Evolutionary conservation across 2,888 invertebrate species (phyloP).

Genomic region (Eremobia ochroleuca): DNA sequence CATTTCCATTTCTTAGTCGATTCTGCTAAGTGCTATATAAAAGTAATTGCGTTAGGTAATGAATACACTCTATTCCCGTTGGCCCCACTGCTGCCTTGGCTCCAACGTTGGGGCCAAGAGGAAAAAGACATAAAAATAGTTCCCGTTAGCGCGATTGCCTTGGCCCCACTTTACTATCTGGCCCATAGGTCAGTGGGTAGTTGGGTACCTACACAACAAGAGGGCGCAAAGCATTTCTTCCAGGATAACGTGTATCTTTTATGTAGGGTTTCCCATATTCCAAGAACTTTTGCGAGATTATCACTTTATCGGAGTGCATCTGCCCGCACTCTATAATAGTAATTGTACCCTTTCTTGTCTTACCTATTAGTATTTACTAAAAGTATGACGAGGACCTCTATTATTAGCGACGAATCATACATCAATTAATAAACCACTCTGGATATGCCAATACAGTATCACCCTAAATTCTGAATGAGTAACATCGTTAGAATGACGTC

Average conservation of each 20-base stretch:
- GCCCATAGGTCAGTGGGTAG: background rate
- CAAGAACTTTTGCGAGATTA: constrained; percentile 1
- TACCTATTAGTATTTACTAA: background rate
- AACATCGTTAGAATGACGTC: constrained; percentile 40
- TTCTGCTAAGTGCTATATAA: constrained; percentile 7
- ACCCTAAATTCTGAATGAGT: constrained; percentile 13
- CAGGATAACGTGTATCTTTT: background rate
- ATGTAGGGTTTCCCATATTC: background rate
- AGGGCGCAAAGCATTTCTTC: background rate
- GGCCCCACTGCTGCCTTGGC: background rate
- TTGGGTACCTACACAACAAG: background rate
- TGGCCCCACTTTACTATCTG: background rate
- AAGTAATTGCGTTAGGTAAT: constrained; percentile 12
- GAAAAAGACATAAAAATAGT: background rate
- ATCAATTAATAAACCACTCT: constrained; percentile 27
- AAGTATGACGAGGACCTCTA: constrained; percentile 19
- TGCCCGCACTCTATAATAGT: background rate
- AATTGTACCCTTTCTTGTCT: constrained; percentile 10
- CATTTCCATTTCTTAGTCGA: background rate
- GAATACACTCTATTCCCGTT: background rate
- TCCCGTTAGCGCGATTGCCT: background rate
- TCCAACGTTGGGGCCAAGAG: background rate
- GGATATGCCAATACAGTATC: constrained; percentile 29
- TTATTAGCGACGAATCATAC: constrained; percentile 17
- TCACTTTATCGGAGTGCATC: constrained; percentile 1